Conservation (phyloP, 2,888 invertebrate species). For the Meganola albula region DNA sequence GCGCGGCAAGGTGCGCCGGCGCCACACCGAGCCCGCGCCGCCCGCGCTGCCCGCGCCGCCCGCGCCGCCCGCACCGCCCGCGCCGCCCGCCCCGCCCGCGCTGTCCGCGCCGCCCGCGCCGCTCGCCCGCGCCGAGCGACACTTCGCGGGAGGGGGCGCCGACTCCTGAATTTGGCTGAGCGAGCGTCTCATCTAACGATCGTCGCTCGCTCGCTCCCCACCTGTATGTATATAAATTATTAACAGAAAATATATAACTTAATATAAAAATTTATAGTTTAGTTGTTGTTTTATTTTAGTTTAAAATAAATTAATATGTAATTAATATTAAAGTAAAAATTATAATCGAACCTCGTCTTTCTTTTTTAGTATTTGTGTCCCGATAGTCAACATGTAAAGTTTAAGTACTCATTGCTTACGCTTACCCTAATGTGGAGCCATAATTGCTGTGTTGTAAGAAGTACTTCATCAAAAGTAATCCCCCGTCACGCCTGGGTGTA, state of each 20-base stretch:
- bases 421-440: neutral
- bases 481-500: neutral
- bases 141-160: constrained; percentile 54
- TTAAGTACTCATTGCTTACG: neutral
- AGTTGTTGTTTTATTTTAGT: constrained; percentile 61
- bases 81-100: constrained; percentile 52
- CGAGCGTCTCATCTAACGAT: constrained; percentile 82
- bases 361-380: neutral
- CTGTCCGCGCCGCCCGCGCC: constrained; percentile 39
- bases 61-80: constrained; percentile 54
- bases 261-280: constrained; percentile 53
- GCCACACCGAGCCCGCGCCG: constrained; percentile 93
- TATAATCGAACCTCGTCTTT: neutral
- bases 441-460: neutral
- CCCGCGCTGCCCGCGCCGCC: constrained; percentile 58
- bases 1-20: constrained; percentile 96
- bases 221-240: constrained; percentile 53
- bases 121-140: constrained; percentile 58
- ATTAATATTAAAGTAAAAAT: constrained; percentile 4
- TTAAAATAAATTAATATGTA: constrained; percentile 6
- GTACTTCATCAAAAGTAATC: neutral
- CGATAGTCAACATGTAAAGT: neutral
- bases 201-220: constrained; percentile 48
- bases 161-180: constrained; percentile 85
- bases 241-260: constrained; percentile 34